Conservation (phyloP, 2,888 invertebrate species). For the Chesias legatella region DNA sequence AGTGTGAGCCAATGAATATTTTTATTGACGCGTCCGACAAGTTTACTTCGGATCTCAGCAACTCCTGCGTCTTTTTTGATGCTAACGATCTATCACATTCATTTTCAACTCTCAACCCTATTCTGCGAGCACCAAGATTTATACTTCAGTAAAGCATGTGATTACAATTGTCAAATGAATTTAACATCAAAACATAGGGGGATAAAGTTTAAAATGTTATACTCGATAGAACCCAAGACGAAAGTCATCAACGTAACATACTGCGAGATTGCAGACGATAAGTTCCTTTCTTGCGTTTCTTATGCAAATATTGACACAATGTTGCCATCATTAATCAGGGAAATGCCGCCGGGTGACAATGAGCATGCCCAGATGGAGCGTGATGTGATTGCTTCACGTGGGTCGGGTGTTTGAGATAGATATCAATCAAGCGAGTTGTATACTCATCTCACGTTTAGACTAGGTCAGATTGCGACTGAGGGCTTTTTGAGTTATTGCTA, state of each 20-base stretch:
- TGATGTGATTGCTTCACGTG: slow-evolving; percentile 46
- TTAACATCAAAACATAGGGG: slow-evolving; percentile 26
- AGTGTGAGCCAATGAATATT: slow-evolving; percentile 78
- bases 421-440: slow-evolving; percentile 49
- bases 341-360: slow-evolving; percentile 54
- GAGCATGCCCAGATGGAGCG: slow-evolving; percentile 40
- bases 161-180: slow-evolving; percentile 24
- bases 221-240: slow-evolving; percentile 40
- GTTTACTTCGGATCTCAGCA: slow-evolving; percentile 48
- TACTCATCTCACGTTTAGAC: slow-evolving; percentile 24
- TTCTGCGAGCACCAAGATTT: no score
- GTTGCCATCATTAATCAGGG: slow-evolving; percentile 74
- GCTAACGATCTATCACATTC: slow-evolving; percentile 5
- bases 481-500: slow-evolving; percentile 15
- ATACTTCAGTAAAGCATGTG: slow-evolving; percentile 22
- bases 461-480: slow-evolving; percentile 22
- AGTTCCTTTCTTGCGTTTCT: slow-evolving; percentile 72
- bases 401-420: slow-evolving; percentile 37
- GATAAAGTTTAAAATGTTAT: slow-evolving; percentile 38
- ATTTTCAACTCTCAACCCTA: no score
- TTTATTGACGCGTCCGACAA: slow-evolving; percentile 73
- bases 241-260: slow-evolving; percentile 56
- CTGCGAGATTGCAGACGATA: slow-evolving; percentile 64
- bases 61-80: slow-evolving; percentile 36
- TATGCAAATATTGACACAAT: slow-evolving; percentile 79